Evolutionary conservation across 92 coral and sea anemone species (phyloP).

Genomic region (Phenganax stokvisi): DNA sequence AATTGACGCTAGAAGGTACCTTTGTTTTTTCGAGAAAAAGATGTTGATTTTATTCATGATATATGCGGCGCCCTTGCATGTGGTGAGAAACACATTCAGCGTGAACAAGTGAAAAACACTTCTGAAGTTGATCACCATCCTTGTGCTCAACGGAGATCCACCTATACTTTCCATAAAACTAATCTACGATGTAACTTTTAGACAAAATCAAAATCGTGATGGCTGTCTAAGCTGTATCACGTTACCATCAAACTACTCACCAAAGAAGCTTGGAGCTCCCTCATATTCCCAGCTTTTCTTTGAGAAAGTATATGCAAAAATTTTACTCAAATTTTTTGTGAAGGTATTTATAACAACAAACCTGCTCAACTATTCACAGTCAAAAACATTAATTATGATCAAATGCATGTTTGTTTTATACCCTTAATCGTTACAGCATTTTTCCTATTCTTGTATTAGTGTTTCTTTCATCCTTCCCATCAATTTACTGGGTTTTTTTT

Average conservation of each 20-base stretch:
- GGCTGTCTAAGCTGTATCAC: slow-evolving; percentile 75
- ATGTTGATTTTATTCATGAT: no score
- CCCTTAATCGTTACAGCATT: no score
- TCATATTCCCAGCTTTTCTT: slow-evolving; percentile 60
- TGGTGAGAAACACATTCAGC: no score
- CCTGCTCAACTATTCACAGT: not conserved
- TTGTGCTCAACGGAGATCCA: not conserved
- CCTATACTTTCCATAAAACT: not conserved
- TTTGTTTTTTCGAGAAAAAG: not conserved
- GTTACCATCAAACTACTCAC: slow-evolving; percentile 58
- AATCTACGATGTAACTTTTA: slow-evolving; percentile 10
- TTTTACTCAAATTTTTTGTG: slow-evolving; percentile 69
- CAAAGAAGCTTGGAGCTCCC: slow-evolving; percentile 58
- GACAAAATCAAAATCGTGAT: slow-evolving; percentile 67
- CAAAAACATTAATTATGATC: not conserved
- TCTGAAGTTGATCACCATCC: no score
- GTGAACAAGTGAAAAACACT: no score
- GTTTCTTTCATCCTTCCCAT: no score
- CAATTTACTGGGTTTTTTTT: no score
- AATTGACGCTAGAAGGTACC: slow-evolving; percentile 77
- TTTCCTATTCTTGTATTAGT: no score
- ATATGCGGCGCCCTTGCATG: no score
- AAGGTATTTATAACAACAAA: slow-evolving; percentile 51
- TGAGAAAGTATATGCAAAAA: slow-evolving; percentile 55
- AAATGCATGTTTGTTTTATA: not conserved